Evolutionary conservation across 1,140 invertebrate species (phyloP), one percentile per base, ranked within the genome.

Genomic region (Liolophura sinensis): DNA sequence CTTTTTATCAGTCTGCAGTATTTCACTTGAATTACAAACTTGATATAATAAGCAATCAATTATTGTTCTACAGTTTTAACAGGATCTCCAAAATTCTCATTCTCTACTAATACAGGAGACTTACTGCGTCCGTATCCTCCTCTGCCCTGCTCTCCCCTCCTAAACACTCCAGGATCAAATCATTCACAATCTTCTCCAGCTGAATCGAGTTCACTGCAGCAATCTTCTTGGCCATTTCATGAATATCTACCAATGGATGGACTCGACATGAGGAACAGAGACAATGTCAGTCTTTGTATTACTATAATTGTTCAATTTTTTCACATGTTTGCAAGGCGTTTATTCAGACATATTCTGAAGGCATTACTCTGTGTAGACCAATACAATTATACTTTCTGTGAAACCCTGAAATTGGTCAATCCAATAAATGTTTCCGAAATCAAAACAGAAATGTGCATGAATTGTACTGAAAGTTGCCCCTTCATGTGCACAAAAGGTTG

Each of bases 101-200:
- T 61, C n/a, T n/a, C n/a, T 24, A 24, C 24, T 46, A 6, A 62
- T 22, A 14, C 60, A 22, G n/a, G 18, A n/a, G 59, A 48, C 69
- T 67, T 70, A 79, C 77, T 15, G 73, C 68, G 31, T 79, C 78
- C 24, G 54, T 57, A 57, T 78, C 76, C 25, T 65, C 58, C n/a
- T 69, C 65, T 57, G 67, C 62, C 1, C 69, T 54, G 60, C 48
- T 66, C 18, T 62, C 49, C 12, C 73, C 71, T 51, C 73, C 70
- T 12, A 78, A 64, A 76, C 77, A 79, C 68, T 77, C 75, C 16
- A 67, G 64, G 12, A 81, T 64, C 20, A 78, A 64, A 20, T 25
- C 62, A 27, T 69, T 50, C 25, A 68, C 54, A 12, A 76, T 62
- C 22, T 64, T 49, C 22, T 72, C 64, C 16, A 79, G 52, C 64